phyloP scores from a whole-genome alignment of 2,888 invertebrate species.

The Cheilosia impressa region DNA sequence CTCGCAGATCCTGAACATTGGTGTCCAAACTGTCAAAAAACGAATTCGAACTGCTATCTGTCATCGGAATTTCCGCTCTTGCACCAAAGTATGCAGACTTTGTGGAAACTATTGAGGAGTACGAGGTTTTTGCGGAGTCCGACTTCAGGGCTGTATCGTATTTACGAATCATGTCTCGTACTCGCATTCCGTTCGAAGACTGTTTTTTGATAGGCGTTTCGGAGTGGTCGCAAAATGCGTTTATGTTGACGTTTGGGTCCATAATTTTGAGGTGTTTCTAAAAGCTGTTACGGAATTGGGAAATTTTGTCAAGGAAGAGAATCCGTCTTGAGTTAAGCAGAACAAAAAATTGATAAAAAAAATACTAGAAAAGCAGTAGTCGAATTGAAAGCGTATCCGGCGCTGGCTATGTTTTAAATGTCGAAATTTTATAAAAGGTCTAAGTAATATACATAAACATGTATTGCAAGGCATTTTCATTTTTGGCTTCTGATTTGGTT shows the following conservation, averaged over 20 bases:
- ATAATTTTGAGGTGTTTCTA: conserved; percentile 47
- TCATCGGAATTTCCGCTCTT: conserved; percentile 37
- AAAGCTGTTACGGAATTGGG: neutral
- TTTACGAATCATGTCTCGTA: conserved; percentile 81
- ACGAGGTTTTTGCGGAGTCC: conserved; percentile 50
- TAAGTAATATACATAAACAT: too few relatives aligned
- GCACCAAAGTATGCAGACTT: conserved; percentile 79
- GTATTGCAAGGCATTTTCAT: too few relatives aligned
- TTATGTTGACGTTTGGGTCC: conserved; percentile 44
- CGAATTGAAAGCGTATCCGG: conserved; percentile 41
- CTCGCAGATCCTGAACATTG: conserved; percentile 31
- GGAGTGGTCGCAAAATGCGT: conserved; percentile 6
- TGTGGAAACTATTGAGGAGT: conserved; percentile 77
- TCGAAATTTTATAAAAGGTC: neutral
- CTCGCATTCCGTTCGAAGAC: conserved; percentile 64
- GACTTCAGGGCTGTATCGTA: conserved; percentile 79
- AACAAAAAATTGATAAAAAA: conserved; percentile 51
- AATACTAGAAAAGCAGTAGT: conserved; percentile 10
- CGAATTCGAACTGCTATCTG: conserved; percentile 21
- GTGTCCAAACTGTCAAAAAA: conserved; percentile 62
- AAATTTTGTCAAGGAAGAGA: conserved; percentile 41
- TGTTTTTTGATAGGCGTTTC: neutral
- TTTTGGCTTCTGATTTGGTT: too few relatives aligned
- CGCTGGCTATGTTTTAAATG: conserved; percentile 49
- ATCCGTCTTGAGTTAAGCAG: conserved; percentile 15